Conservation (phyloP, 1,140 invertebrate genomes). For the Drosophila bocki region DNA sequence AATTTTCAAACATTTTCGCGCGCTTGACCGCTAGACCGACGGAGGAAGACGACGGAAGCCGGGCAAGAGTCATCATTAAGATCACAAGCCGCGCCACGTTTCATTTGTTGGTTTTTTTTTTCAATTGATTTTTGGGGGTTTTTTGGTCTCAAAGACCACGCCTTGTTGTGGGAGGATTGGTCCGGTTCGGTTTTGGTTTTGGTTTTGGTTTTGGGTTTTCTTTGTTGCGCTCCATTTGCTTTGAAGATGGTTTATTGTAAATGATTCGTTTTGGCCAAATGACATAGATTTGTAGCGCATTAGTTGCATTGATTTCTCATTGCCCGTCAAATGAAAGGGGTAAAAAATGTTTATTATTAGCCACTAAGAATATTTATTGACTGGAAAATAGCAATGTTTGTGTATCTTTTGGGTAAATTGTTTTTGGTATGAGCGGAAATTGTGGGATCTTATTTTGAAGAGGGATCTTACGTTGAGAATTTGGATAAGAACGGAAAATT, state of each 20-base stretch:
- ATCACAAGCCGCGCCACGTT: slow-evolving; percentile 71
- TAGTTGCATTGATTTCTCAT: slow-evolving; percentile 81
- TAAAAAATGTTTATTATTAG: slow-evolving; percentile 3
- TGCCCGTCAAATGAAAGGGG: slow-evolving; percentile 44
- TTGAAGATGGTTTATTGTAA: slow-evolving; percentile 83
- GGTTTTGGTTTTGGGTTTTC: slow-evolving; percentile 48
- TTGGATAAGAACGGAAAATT: neutral
- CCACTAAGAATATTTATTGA: slow-evolving; percentile 1
- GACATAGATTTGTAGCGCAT: slow-evolving; percentile 72
- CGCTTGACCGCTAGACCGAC: slow-evolving; percentile 23
- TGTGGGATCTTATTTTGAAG: neutral
- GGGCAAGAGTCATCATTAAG: slow-evolving; percentile 64
- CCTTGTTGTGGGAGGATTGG: slow-evolving; percentile 30
- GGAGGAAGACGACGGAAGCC: slow-evolving; percentile 13
- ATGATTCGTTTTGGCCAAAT: slow-evolving; percentile 83
- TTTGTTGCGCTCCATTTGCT: slow-evolving; percentile 75
- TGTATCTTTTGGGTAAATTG: neutral
- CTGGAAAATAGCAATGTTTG: neutral
- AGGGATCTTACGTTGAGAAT: neutral
- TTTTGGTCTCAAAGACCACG: slow-evolving; percentile 9
- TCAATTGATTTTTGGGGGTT: slow-evolving; percentile 10
- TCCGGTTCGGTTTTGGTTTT: slow-evolving; percentile 44
- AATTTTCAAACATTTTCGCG: slow-evolving; percentile 66
- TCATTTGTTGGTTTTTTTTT: slow-evolving; percentile 60
- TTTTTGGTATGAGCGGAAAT: neutral